Evolutionary conservation across 1,140 invertebrate genomes (phyloP).

Genomic region (Gonatopus flavifemur): DNA sequence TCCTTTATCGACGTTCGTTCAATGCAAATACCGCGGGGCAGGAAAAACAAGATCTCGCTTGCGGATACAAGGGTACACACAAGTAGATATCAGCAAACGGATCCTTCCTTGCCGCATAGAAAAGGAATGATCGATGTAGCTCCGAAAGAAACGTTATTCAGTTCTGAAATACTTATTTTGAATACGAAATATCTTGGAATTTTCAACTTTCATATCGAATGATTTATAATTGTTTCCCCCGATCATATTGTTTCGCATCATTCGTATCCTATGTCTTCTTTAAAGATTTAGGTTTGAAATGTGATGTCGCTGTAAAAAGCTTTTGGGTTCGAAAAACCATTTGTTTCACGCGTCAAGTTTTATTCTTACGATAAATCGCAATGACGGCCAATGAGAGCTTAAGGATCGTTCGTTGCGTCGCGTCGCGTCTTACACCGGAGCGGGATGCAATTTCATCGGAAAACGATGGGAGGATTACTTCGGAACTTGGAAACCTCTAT

Average conservation of each 20-base stretch:
- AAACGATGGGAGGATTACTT: too few relatives aligned
- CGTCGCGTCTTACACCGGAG: conserved; percentile 6
- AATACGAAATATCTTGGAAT: too few relatives aligned
- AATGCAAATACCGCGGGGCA: neutral
- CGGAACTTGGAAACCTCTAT: too few relatives aligned
- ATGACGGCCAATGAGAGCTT: conserved; percentile 29
- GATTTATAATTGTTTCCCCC: conserved; percentile 12
- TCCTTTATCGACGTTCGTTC: neutral
- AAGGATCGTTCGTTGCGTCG: conserved; percentile 19
- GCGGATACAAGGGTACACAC: neutral
- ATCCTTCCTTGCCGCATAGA: neutral
- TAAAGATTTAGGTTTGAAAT: too few relatives aligned
- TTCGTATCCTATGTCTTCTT: too few relatives aligned
- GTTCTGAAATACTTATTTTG: neutral
- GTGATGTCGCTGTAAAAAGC: too few relatives aligned
- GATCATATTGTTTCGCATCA: conserved; percentile 19
- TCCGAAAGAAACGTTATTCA: neutral
- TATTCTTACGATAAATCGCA: conserved; percentile 43
- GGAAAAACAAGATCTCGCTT: neutral
- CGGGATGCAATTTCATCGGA: too few relatives aligned
- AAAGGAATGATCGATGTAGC: neutral
- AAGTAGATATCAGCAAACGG: neutral
- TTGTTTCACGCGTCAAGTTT: conserved; percentile 36
- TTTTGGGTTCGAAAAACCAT: conserved; percentile 45
- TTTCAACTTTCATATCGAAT: conserved; percentile 11